Percentiles rank a stretch among this genome's conserved stretches.
Evolutionary conservation across 53 echinoderm and acorn worm genomes (phyloP).

Genomic region (Holothuria scabra): DNA sequence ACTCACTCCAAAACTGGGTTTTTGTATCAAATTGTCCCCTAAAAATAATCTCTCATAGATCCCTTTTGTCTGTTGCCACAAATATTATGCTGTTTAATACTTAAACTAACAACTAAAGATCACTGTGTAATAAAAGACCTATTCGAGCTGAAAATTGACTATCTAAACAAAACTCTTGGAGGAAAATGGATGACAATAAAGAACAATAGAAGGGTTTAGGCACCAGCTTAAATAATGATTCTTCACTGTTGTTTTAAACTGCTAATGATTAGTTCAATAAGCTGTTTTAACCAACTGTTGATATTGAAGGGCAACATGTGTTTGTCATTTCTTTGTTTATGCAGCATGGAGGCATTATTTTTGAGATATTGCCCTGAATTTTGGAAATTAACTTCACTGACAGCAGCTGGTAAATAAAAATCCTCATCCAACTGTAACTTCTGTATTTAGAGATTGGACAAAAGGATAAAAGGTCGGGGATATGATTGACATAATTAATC

Average conservation of each 20-base stretch:
- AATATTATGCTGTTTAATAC: slow-evolving; percentile 34
- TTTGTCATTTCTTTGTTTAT: slow-evolving; percentile 36
- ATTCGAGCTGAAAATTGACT: slow-evolving; percentile 5
- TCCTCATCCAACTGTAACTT: neutral
- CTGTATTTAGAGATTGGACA: too few species aligned
- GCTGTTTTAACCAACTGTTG: neutral
- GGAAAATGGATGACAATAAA: slow-evolving; percentile 2
- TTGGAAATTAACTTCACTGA: slow-evolving; percentile 12
- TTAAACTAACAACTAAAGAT: slow-evolving; percentile 17
- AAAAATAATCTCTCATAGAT: slow-evolving; percentile 3
- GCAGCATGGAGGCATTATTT: slow-evolving; percentile 6
- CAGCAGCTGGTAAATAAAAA: slow-evolving; percentile 21
- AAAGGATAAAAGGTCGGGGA: too few species aligned
- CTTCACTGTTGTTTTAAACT: slow-evolving; percentile 30
- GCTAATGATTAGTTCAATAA: slow-evolving; percentile 13
- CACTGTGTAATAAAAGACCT: too few species aligned
- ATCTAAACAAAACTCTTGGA: slow-evolving; percentile 13
- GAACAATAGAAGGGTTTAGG: neutral
- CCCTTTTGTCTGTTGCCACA: slow-evolving; percentile 19
- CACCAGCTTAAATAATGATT: neutral
- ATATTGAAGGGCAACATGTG: slow-evolving; percentile 34
- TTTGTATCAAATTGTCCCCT: neutral
- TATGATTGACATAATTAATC: too few species aligned
- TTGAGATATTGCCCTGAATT: slow-evolving; percentile 25
- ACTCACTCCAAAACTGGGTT: too few species aligned